Base-by-base conservation (phyloP, 1,140 invertebrate species). In the Elysia chlorotica region DNA sequence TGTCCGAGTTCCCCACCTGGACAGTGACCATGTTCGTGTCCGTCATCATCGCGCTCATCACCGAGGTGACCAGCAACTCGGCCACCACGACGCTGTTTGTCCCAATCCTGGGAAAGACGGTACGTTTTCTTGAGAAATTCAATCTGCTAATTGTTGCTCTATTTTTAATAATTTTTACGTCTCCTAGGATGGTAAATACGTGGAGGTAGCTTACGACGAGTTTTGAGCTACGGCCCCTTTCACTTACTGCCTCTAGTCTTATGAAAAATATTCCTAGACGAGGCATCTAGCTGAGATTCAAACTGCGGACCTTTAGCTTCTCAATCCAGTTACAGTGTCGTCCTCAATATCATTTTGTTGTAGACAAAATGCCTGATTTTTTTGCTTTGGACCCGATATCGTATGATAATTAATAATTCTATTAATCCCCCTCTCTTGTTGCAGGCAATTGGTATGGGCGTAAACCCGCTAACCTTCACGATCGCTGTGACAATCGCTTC, bases 381-480 rank as follows among this genome's bases (percentile, higher is more conserved):
- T 28, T 2, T 33, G 36, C 14, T n/a, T 54, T n/a, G 23, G 33
- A 17, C 31, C 25, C n/a, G 63, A 36, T 14, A 59, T 31, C 3
- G 57, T 21, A 19, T 23, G 17, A 59, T 33, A 19, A 62, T 25
- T 53, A 63, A 65, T 10, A 25, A 35, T 28, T 2, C 0, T 53
- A 33, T 31, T n/a, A 14, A 57, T 33, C 28, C 17, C 0, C 37
- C 63, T 21, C 19, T 23, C 28, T 37, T 23, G 48, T 57, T 31
- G 23, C 77, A 91, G 90, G 88, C 89, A 25, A 38, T 87, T 25
- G 74, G 79, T 25, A 81, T 89, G 4, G 68, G 85, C 3, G 78
- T 90, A 0, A 93, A 97, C 89, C 96, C 96, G 0, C 82, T 97
- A 65, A 95, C 93, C 85, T 89, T 97, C 81, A 95, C 96, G 90